Evolutionary conservation across 2,797 vertebrate genomes (phyloP).

Genomic region (Acipenser oxyrinchus): DNA sequence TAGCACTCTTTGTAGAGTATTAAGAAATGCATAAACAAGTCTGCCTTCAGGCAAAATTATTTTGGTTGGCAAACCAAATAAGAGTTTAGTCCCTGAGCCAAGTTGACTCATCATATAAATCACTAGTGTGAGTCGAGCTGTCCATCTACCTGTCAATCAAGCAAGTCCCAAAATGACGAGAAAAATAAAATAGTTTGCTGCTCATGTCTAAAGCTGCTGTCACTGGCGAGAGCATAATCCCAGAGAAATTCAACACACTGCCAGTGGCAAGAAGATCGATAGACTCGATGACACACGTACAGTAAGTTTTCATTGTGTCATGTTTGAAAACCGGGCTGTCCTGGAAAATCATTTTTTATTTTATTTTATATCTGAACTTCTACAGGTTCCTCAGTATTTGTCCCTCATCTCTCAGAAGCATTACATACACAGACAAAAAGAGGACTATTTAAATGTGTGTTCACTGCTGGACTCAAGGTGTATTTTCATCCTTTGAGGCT

Average conservation of each 20-base stretch:
- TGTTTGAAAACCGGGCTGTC: too few species aligned
- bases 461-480: not conserved
- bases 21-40: too few species aligned
- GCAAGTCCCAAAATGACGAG: not conserved
- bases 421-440: not conserved
- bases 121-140: too few species aligned
- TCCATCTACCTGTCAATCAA: too few species aligned
- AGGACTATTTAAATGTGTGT: not conserved
- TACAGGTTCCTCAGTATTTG: not conserved
- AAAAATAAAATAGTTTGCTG: slow-evolving; percentile 29
- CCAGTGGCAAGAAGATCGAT: slow-evolving; percentile 33
- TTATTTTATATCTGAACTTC: too few species aligned
- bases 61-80: too few species aligned
- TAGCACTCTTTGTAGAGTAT: too few species aligned
- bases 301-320: not conserved
- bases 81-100: too few species aligned
- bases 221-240: slow-evolving; percentile 52
- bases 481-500: not conserved
- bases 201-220: slow-evolving; percentile 33
- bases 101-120: not conserved
- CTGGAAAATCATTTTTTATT: too few species aligned
- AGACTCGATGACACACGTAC: slow-evolving; percentile 1
- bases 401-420: not conserved
- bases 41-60: too few species aligned
- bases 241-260: slow-evolving; percentile 42